Evolutionary conservation across 2,888 invertebrate species (phyloP).

Genomic region (Sphaerophoria taeniata): DNA sequence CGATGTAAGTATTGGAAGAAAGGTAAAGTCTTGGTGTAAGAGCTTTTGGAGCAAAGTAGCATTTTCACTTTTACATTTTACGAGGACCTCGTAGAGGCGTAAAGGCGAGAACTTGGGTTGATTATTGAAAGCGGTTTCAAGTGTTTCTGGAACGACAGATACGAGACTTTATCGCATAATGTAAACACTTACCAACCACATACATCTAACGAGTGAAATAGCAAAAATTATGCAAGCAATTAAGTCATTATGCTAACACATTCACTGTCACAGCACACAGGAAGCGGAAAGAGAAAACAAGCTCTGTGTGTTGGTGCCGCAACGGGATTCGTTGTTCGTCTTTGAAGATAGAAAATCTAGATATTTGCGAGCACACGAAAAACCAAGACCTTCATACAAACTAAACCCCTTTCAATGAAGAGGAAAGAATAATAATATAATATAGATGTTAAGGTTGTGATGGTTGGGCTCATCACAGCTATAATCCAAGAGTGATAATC

Average conservation of each 20-base stretch:
- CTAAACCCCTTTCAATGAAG: constrained; percentile 44
- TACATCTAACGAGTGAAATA: constrained; percentile 62
- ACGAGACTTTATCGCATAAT: constrained; percentile 72
- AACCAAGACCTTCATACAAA: constrained; percentile 15
- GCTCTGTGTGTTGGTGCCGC: neutral
- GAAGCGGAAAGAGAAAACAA: constrained; percentile 9
- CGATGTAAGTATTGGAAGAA: neutral
- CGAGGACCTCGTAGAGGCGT: constrained; percentile 63
- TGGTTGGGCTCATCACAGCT: constrained; percentile 55
- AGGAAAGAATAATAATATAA: constrained; percentile 32
- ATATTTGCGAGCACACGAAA: constrained; percentile 52
- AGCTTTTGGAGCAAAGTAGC: constrained; percentile 46
- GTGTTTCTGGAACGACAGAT: constrained; percentile 70
- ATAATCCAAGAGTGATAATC: constrained; percentile 67
- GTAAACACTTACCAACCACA: constrained; percentile 67
- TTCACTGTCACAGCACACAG: constrained; percentile 39
- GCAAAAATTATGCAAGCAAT: constrained; percentile 73
- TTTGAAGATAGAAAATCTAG: constrained; percentile 47
- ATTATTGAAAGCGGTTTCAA: constrained; percentile 71
- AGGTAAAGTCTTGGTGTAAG: too few relatives aligned
- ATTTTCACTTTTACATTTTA: constrained; percentile 67
- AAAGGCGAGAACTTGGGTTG: constrained; percentile 69
- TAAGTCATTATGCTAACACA: constrained; percentile 71
- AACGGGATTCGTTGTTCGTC: neutral
- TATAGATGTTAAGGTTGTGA: constrained; percentile 46